Evolutionary conservation across 2,113 vertebrate species (phyloP).

Genomic region (Myocastor coypus): DNA sequence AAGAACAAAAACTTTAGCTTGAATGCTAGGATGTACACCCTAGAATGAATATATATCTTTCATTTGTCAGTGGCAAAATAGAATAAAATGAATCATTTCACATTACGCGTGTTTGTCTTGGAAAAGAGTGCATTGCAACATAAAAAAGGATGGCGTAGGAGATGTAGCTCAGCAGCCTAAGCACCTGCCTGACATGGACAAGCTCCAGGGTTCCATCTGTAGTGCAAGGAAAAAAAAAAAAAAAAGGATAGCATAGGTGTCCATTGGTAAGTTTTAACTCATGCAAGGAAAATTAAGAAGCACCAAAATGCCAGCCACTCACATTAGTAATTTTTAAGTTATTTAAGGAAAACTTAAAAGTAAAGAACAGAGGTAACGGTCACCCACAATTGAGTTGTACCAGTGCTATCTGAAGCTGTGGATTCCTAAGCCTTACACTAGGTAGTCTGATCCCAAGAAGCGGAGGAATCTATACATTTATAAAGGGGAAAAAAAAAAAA

Average conservation of each 20-base stretch:
- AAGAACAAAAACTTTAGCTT: background rate
- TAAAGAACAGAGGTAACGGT: background rate
- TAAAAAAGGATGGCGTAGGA: background rate
- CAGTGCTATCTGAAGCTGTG: background rate
- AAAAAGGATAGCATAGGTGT: background rate
- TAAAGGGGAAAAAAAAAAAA: too few species aligned
- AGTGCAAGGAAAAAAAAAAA: too few species aligned
- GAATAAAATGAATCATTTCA: background rate
- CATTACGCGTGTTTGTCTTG: background rate
- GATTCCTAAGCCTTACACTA: background rate
- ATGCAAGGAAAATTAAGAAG: background rate
- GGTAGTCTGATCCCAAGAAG: too few species aligned
- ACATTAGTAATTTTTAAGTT: background rate
- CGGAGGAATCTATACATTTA: background rate
- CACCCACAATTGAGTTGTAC: rapidly evolving
- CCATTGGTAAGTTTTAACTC: background rate
- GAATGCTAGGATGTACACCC: background rate
- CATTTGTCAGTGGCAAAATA: background rate
- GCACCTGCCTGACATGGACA: too few species aligned
- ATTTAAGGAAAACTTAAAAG: background rate
- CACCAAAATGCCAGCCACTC: background rate
- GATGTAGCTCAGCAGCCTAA: too few species aligned
- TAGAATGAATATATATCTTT: background rate
- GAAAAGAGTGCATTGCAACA: background rate
- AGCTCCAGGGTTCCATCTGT: too few species aligned